A percentile compares a stretch with the other conserved stretches of the same genome.
Conservation (phyloP, 1,140 invertebrate genomes). For the Drosophila tsacasi region DNA sequence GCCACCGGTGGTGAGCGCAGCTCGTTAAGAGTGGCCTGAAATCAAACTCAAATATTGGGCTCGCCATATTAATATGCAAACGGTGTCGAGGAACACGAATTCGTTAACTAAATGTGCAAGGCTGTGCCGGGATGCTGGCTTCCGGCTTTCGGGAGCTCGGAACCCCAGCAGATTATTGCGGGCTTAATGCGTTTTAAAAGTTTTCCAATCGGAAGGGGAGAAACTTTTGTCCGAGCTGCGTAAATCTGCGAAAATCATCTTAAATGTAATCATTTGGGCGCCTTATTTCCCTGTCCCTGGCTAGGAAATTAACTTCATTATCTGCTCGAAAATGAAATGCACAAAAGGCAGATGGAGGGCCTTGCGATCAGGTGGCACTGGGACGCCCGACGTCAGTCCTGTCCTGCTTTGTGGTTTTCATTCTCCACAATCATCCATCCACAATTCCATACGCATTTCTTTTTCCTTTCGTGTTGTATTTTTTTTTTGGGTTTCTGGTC, state of each 20-base stretch:
- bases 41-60: slow-evolving; percentile 55
- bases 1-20: slow-evolving; percentile 15
- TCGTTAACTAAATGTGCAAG: slow-evolving; percentile 64
- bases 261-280: slow-evolving; percentile 60
- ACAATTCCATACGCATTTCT: slow-evolving; percentile 32
- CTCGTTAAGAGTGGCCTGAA: slow-evolving; percentile 50
- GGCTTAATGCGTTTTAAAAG: slow-evolving; percentile 75
- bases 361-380: slow-evolving; percentile 31
- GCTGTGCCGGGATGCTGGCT: slow-evolving; percentile 18
- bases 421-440: slow-evolving; percentile 21
- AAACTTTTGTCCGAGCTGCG: slow-evolving; percentile 49
- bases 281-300: slow-evolving; percentile 15
- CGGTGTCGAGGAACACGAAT: slow-evolving; percentile 53
- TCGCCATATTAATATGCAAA: slow-evolving; percentile 74
- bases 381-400: neutral
- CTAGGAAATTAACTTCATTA: slow-evolving; percentile 78
- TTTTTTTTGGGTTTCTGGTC: slow-evolving; percentile 66
- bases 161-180: slow-evolving; percentile 58
- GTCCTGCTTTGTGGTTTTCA: slow-evolving; percentile 52
- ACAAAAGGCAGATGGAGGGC: slow-evolving; percentile 37
- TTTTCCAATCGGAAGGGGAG: slow-evolving; percentile 40
- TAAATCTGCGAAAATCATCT: slow-evolving; percentile 71
- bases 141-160: slow-evolving; percentile 18
- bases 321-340: slow-evolving; percentile 59
- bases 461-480: neutral